Percentiles rank a stretch among this genome's conserved stretches.
Evolutionary conservation across 2,113 vertebrate species (phyloP).

Genomic region (Mirounga angustirostris): DNA sequence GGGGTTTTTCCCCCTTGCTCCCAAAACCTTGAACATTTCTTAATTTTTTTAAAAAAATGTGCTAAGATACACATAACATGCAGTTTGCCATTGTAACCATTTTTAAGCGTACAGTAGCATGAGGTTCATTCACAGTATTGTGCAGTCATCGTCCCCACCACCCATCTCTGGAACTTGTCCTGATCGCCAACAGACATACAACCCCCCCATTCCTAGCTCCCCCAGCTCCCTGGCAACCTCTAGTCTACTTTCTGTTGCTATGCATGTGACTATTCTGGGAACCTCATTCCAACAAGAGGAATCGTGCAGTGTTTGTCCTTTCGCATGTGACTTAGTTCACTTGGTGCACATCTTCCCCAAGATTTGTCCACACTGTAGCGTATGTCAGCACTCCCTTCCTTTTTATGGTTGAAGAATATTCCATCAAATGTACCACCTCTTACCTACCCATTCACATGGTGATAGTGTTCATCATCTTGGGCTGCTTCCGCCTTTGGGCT

Average conservation of each 20-base stretch:
- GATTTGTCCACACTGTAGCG: not conserved
- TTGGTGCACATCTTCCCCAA: not conserved
- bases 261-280: not conserved
- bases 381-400: not conserved
- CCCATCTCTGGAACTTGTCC: not conserved
- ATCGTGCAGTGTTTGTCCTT: not conserved
- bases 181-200: not conserved
- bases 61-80: not conserved
- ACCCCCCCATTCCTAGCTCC: accelerated
- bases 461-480: not conserved
- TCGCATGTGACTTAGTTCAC: not conserved
- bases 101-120: not conserved
- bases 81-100: not conserved
- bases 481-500: not conserved
- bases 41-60: not conserved
- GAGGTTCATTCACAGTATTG: not conserved
- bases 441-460: not conserved
- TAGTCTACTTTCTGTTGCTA: not conserved
- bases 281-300: not conserved
- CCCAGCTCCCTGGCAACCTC: not conserved
- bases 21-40: not conserved
- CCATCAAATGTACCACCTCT: not conserved
- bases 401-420: not conserved
- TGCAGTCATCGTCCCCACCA: not conserved
- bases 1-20: not conserved